A percentile compares a stretch with the other conserved stretches of the same genome.
Evolutionary conservation across 2,888 invertebrate genomes (phyloP).

Genomic region (Willowsia nigromaculata): DNA sequence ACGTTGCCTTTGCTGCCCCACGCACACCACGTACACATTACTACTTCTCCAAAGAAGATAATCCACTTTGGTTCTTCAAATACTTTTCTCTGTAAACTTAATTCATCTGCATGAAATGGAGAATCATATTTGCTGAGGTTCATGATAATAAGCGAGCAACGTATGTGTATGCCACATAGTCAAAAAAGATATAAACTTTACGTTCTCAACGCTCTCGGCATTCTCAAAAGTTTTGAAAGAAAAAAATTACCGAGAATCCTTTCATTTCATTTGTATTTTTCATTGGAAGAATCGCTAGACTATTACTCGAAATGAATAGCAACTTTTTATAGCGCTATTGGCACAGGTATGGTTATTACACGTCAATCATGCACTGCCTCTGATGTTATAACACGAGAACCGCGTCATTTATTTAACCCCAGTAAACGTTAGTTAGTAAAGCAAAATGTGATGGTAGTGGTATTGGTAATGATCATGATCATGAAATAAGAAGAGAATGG

Average conservation of each 20-base stretch:
- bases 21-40: not conserved
- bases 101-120: not conserved
- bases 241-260: no score
- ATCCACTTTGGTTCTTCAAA: no score
- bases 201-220: no score
- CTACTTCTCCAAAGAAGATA: not conserved
- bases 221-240: no score
- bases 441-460: not conserved
- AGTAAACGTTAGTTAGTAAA: not conserved
- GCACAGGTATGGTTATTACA: not conserved
- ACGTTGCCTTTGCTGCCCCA: not conserved
- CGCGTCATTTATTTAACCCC: not conserved
- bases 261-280: not conserved
- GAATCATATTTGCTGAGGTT: not conserved
- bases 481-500: not conserved
- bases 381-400: not conserved
- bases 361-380: not conserved
- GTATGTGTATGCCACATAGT: no score
- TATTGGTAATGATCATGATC: constrained; percentile 14
- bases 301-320: not conserved
- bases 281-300: not conserved
- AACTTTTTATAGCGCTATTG: not conserved
- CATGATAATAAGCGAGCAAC: no score
- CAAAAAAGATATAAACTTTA: no score
- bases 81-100: no score